Percentiles rank a stretch among this genome's conserved stretches.
phyloP scores from a whole-genome alignment of 2,797 vertebrate genomes.

The Danio albolineatus region DNA sequence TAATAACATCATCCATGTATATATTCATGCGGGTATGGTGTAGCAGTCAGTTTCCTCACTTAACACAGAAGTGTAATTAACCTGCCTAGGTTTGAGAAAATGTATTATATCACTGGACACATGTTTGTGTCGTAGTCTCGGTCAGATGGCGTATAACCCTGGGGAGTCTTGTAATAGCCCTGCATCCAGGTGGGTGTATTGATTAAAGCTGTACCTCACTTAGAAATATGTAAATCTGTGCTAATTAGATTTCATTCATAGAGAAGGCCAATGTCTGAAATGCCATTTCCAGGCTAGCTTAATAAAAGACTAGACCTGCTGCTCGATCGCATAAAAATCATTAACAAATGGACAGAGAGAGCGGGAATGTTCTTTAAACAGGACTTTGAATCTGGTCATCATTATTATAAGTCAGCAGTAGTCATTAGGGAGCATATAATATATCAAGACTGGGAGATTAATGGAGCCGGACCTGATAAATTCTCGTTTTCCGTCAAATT shows the following conservation, averaged over 20 bases:
- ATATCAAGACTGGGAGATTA: constrained; percentile 55
- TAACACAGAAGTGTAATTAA: constrained; percentile 39
- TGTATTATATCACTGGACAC: constrained; percentile 50
- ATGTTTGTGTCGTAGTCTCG: constrained; percentile 52
- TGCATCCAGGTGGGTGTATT: constrained; percentile 54
- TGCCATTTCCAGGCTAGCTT: constrained; percentile 16
- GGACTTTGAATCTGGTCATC: constrained; percentile 41
- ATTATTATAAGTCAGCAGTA: constrained; percentile 34
- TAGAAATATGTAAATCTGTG: constrained; percentile 56
- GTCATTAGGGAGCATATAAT: constrained; percentile 41
- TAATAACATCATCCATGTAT: constrained; percentile 11
- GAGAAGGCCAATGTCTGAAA: constrained; percentile 43
- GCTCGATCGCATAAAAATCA: constrained; percentile 15
- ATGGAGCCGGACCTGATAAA: constrained; percentile 64
- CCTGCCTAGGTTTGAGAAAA: constrained; percentile 41
- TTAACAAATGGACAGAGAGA: constrained; percentile 8
- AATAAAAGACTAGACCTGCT: constrained; percentile 14
- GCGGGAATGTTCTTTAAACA: constrained; percentile 20
- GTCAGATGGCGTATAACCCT: constrained; percentile 43
- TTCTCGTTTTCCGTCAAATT: constrained; percentile 57
- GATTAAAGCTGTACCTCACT: constrained; percentile 61
- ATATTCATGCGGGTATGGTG: background rate
- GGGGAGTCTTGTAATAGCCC: constrained; percentile 50
- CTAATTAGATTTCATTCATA: constrained; percentile 60
- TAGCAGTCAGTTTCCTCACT: constrained; percentile 31